A percentile compares a stretch with the other conserved stretches of the same genome.
These are phyloP conservation scores for Megaceryle alcyon DNA, from an alignment of 2,797 vertebrate genomes.

Conservation along the genomic window DNA sequence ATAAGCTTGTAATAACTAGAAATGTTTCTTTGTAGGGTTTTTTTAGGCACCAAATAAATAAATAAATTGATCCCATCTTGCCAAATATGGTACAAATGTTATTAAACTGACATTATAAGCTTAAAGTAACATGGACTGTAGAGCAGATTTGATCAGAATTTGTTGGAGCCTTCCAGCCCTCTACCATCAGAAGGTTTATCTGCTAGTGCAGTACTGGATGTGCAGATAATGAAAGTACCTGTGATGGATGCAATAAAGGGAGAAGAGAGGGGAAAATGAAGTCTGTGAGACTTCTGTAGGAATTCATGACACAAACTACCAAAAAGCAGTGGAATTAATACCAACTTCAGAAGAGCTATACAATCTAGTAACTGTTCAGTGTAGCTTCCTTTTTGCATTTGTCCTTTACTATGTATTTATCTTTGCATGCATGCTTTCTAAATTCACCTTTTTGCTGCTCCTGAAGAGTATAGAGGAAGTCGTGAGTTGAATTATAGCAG, in stretches of 20 bases:
- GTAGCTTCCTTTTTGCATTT: neutral
- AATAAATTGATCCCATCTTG: neutral
- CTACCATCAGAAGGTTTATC: neutral
- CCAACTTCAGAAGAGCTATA: neutral
- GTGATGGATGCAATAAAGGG: neutral
- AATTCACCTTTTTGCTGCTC: neutral
- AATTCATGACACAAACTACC: slow-evolving; percentile 4
- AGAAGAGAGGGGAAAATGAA: neutral
- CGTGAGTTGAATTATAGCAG: neutral
- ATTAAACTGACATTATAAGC: neutral
- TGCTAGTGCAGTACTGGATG: neutral
- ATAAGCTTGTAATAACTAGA: neutral
- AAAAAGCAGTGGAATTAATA: neutral
- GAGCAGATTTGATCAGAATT: neutral
- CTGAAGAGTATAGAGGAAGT: neutral
- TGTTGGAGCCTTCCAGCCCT: neutral
- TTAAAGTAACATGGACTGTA: neutral
- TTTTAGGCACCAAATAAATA: neutral
- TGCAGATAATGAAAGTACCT: slow-evolving; percentile 30
- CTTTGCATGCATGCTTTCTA: neutral
- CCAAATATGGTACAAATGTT: neutral
- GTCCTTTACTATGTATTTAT: neutral
- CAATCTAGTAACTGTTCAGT: neutral
- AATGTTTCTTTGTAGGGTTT: neutral
- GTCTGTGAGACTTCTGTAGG: neutral